Conservation (phyloP, 2,888 invertebrate species). For the Drosophila pseudotakahashii region DNA sequence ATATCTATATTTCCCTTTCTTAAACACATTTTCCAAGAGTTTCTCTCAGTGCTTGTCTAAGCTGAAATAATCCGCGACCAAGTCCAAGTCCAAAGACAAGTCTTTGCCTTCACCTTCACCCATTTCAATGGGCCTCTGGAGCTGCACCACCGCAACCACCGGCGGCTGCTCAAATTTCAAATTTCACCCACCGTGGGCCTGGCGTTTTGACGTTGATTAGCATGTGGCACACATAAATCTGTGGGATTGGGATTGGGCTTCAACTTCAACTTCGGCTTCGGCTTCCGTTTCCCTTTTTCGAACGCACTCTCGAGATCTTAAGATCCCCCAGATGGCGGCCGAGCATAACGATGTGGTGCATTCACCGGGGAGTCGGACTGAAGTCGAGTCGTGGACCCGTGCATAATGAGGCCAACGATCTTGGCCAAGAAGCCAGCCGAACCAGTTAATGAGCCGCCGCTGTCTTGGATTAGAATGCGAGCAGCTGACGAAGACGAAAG, state of each 20-base stretch:
- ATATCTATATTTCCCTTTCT: too few species aligned
- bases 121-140: constrained; percentile 36
- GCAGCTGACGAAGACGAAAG: constrained; percentile 67
- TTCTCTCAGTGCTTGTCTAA: constrained; percentile 16
- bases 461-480: constrained; percentile 66
- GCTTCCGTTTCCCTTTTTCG: constrained; percentile 74
- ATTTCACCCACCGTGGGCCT: constrained; percentile 46
- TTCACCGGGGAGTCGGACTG: constrained; percentile 34
- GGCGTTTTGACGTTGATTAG: constrained; percentile 68
- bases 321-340: constrained; percentile 24
- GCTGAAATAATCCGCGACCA: constrained; percentile 19
- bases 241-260: constrained; percentile 63
- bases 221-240: constrained; percentile 78
- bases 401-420: constrained; percentile 74
- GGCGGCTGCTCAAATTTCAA: constrained; percentile 40
- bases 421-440: constrained; percentile 67
- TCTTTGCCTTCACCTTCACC: constrained; percentile 73
- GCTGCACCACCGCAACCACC: constrained; percentile 52
- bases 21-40: not conserved
- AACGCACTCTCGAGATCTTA: constrained; percentile 21
- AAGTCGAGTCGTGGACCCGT: constrained; percentile 42
- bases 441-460: constrained; percentile 68
- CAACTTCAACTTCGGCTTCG: constrained; percentile 51
- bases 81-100: constrained; percentile 7
- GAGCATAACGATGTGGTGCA: constrained; percentile 72